phyloP scores from a whole-genome alignment of 2,797 vertebrate species.

The Propithecus deckenii region DNA sequence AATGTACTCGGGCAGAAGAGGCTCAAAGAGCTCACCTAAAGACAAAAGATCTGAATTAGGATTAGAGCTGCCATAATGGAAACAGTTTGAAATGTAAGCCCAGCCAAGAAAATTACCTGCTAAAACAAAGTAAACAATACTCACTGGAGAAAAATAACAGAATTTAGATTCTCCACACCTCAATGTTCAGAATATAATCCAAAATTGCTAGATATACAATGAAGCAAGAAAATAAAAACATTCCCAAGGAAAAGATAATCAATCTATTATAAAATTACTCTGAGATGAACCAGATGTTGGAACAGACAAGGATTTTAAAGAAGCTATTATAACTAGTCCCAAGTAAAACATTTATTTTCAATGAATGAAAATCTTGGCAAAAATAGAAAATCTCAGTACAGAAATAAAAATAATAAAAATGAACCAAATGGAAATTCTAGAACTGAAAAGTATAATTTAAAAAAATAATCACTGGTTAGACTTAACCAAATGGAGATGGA shows the following conservation, averaged over 20 bases:
- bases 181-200: not conserved
- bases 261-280: not conserved
- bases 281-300: not conserved
- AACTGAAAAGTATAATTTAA: not conserved
- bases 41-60: not conserved
- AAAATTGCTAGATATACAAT: not conserved
- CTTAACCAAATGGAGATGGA: not conserved
- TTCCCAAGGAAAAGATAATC: not conserved
- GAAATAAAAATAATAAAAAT: not conserved
- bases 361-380: not conserved
- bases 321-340: not conserved
- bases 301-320: not conserved
- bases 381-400: not conserved
- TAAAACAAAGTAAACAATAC: not conserved
- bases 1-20: not conserved
- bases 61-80: not conserved
- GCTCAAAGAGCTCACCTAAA: not conserved
- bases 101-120: not conserved
- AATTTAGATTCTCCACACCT: not conserved
- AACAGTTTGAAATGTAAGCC: not conserved
- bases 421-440: not conserved
- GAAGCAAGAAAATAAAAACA: not conserved
- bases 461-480: not conserved
- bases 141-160: not conserved
- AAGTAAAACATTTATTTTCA: slow-evolving; percentile 2